Evolutionary conservation across 2,888 invertebrate species (phyloP).

Genomic region (Dendrolimus houi): DNA sequence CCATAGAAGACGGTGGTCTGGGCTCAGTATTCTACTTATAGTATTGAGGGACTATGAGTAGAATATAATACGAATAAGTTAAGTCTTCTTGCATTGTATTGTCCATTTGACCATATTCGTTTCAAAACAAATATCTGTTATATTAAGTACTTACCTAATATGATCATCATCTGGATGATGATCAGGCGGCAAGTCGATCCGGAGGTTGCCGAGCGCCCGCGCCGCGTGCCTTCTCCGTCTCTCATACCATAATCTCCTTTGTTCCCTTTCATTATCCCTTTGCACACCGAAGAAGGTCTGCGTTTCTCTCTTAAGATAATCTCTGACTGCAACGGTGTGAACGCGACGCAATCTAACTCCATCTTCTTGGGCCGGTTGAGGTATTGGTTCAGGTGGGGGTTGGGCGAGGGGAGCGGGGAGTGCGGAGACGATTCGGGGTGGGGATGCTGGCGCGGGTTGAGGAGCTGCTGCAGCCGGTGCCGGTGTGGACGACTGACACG

Average conservation of each 20-base stretch:
- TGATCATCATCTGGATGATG: constrained; percentile 78
- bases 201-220: constrained; percentile 79
- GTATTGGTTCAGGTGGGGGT: constrained; percentile 46
- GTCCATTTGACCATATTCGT: too few relatives aligned
- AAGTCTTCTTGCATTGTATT: too few relatives aligned
- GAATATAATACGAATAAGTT: too few relatives aligned
- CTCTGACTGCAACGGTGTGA: constrained; percentile 62
- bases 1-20: too few relatives aligned
- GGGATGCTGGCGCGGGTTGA: constrained; percentile 51
- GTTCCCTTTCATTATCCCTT: constrained; percentile 84
- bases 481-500: constrained; percentile 55
- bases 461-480: constrained; percentile 43
- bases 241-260: constrained; percentile 86
- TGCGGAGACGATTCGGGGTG: constrained; percentile 55
- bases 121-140: not conserved
- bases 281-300: constrained; percentile 91
- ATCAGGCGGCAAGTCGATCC: constrained; percentile 76
- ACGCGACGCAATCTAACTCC: constrained; percentile 62
- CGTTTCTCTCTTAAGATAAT: constrained; percentile 87
- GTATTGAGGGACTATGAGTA: too few relatives aligned
- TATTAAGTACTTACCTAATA: constrained; percentile 49
- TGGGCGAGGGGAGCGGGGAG: constrained; percentile 37
- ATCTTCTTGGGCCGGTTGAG: constrained; percentile 59
- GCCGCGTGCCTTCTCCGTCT: constrained; percentile 86
- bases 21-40: too few relatives aligned